Conservation (phyloP, 2,113 vertebrate genomes). For the Rhegmatorhina hoffmannsi region DNA sequence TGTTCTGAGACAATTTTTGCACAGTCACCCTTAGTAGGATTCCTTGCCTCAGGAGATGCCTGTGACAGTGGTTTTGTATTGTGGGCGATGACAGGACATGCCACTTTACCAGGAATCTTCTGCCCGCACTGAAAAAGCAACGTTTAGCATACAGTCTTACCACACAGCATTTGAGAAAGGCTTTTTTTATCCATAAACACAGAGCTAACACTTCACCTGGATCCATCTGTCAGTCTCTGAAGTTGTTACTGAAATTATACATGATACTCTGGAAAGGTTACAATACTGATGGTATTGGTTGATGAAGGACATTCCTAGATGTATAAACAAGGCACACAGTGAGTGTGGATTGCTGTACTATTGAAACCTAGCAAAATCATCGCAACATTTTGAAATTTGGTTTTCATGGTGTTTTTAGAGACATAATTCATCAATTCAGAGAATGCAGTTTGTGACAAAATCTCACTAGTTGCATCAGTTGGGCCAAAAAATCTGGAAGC, state of each 20-base stretch:
- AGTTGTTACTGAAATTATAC: not conserved
- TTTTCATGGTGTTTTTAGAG: not conserved
- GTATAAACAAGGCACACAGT: not conserved
- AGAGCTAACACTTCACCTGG: not conserved
- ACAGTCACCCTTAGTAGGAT: too few relatives aligned
- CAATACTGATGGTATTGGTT: not conserved
- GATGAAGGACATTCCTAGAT: not conserved
- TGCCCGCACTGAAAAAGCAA: fast-evolving
- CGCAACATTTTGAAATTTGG: not conserved
- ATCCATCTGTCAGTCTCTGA: not conserved
- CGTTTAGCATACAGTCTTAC: not conserved
- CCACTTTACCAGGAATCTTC: not conserved
- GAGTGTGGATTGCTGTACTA: not conserved
- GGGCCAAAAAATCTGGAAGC: not conserved
- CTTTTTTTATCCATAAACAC: not conserved
- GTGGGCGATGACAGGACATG: not conserved
- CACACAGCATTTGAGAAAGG: not conserved
- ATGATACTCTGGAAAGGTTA: not conserved
- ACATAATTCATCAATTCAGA: not conserved
- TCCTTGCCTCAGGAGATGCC: not conserved
- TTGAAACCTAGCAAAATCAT: not conserved
- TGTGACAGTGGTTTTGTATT: not conserved
- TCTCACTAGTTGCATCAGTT: not conserved
- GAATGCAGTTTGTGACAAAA: not conserved
- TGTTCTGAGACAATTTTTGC: not conserved